Conservation (phyloP, 2,888 invertebrate genomes). For the Magallana nippona region DNA sequence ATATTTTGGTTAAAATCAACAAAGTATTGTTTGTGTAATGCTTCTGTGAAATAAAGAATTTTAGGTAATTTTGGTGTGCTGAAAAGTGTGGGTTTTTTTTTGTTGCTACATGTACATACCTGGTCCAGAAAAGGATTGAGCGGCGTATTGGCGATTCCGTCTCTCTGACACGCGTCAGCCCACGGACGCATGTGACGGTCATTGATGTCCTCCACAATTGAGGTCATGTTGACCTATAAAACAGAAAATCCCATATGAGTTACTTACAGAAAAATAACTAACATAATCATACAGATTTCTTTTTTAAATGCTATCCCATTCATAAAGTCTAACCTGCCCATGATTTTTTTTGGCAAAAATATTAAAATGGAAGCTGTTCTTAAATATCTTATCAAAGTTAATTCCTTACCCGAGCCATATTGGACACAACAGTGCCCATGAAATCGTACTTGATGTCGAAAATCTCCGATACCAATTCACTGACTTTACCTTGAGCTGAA, state of each 20-base stretch:
- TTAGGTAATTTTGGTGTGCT: too few species aligned
- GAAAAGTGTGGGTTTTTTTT: too few species aligned
- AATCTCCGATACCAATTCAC: conserved; percentile 88
- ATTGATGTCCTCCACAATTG: conserved; percentile 93
- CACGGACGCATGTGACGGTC: conserved; percentile 95
- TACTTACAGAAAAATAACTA: too few species aligned
- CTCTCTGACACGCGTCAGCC: conserved; percentile 90
- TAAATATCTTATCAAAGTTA: neutral
- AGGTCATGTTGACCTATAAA: conserved; percentile 87
- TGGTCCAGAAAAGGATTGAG: conserved; percentile 92
- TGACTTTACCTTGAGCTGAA: conserved; percentile 88
- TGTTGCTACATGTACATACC: conserved; percentile 80
- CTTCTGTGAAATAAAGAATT: too few species aligned
- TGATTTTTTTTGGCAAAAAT: too few species aligned
- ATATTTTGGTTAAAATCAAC: too few species aligned
- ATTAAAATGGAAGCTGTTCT: too few species aligned
- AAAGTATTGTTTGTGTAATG: too few species aligned
- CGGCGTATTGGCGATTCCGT: conserved; percentile 90
- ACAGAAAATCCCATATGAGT: neutral
- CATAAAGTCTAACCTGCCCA: too few species aligned
- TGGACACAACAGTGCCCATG: conserved; percentile 90
- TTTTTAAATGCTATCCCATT: too few species aligned
- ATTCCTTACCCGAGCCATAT: conserved; percentile 87
- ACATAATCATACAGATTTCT: too few species aligned
- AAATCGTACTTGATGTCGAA: conserved; percentile 93